Conservation (phyloP, 2,113 vertebrate species). For the Lutjanus erythropterus region DNA sequence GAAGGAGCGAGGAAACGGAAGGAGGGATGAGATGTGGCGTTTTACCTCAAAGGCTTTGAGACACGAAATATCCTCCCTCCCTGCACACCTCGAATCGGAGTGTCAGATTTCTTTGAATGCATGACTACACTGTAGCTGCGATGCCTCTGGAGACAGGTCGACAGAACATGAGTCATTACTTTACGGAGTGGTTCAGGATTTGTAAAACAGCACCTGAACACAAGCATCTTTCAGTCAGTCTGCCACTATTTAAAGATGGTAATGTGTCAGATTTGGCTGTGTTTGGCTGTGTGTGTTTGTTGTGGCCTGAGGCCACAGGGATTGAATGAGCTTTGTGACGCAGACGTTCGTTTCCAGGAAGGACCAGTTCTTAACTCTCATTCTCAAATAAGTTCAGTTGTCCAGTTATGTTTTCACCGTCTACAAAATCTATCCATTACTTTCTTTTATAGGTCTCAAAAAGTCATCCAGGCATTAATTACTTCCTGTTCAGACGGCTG, state of each 20-base stretch:
- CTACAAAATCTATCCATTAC: neutral
- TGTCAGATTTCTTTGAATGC: neutral
- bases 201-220: conserved; percentile 1
- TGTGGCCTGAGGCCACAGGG: neutral
- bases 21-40: conserved; percentile 10
- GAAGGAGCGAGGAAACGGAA: conserved; percentile 35
- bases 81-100: conserved; percentile 24
- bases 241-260: neutral
- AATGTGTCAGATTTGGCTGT: neutral
- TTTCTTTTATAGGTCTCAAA: neutral
- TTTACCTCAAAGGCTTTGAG: conserved; percentile 32
- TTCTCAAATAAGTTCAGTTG: neutral
- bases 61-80: conserved; percentile 8
- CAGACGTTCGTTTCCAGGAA: neutral
- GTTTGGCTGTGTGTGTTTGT: neutral
- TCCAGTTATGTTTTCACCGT: neutral
- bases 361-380: neutral
- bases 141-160: conserved; percentile 13
- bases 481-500: neutral
- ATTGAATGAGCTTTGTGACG: neutral
- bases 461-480: neutral
- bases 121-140: neutral
- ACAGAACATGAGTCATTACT: neutral
- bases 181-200: neutral
- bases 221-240: neutral